phyloP scores from a whole-genome alignment of 2,888 invertebrate genomes.

The Endotricha flammealis region DNA sequence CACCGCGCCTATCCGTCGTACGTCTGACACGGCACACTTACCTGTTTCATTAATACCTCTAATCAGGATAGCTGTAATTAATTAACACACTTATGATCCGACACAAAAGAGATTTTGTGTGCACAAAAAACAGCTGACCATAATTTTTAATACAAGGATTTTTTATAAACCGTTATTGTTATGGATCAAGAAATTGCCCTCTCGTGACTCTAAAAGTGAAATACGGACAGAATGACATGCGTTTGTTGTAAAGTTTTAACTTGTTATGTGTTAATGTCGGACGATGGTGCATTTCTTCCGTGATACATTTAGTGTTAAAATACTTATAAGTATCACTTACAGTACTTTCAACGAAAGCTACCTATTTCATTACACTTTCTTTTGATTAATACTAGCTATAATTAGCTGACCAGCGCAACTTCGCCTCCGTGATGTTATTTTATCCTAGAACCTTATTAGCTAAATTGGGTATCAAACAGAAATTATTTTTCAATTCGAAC shows the following conservation, averaged over 20 bases:
- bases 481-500: too few species aligned
- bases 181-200: conserved; percentile 39
- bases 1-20: conserved; percentile 30
- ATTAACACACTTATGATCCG: conserved; percentile 54
- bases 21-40: conserved; percentile 52
- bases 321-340: too few species aligned
- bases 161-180: conserved; percentile 43
- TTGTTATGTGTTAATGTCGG: too few species aligned
- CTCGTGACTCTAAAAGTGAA: conserved; percentile 27
- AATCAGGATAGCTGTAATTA: conserved; percentile 63
- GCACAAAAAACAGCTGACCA: conserved; percentile 31
- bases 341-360: too few species aligned
- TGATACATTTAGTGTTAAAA: too few species aligned
- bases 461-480: too few species aligned
- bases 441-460: too few species aligned
- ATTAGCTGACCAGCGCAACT: too few species aligned
- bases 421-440: too few species aligned
- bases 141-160: conserved; percentile 23
- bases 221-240: conserved; percentile 30
- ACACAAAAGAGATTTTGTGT: conserved; percentile 40
- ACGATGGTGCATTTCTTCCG: too few species aligned
- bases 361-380: too few species aligned
- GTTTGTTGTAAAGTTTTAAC: conserved; percentile 16
- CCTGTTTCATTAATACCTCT: conserved; percentile 47
- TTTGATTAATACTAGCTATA: too few species aligned